A percentile compares a stretch with the other conserved stretches of the same genome.
Conservation (phyloP, 2,888 invertebrate species). For the Fragum fragum region DNA sequence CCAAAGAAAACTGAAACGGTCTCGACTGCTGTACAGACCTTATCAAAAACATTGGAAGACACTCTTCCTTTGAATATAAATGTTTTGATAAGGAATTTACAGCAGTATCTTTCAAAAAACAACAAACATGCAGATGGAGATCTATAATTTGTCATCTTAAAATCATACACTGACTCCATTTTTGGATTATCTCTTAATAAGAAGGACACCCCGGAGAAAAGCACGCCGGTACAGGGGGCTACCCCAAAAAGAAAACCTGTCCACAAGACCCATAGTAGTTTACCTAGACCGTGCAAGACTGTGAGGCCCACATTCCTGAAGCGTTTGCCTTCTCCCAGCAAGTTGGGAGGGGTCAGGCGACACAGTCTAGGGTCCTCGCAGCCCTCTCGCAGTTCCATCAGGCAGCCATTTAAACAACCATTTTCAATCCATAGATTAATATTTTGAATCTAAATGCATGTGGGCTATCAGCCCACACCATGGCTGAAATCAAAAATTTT, state of each 20-base stretch:
- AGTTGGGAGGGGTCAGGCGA: not conserved
- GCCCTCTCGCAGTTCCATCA: not conserved
- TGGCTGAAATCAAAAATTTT: not conserved
- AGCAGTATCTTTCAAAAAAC: too few relatives aligned
- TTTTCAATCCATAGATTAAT: not conserved
- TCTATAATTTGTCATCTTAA: too few relatives aligned
- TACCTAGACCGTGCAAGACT: not conserved
- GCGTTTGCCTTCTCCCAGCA: not conserved
- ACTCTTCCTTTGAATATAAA: too few relatives aligned
- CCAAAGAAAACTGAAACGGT: too few relatives aligned
- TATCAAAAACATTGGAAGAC: too few relatives aligned
- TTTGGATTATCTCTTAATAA: not conserved
- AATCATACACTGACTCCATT: not conserved
- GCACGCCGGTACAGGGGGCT: not conserved
- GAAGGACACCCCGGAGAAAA: not conserved
- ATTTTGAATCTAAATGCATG: not conserved
- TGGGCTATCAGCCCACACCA: constrained; percentile 5
- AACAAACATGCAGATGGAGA: too few relatives aligned
- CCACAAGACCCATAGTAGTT: too few relatives aligned
- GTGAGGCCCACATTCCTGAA: not conserved
- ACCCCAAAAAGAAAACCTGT: not conserved
- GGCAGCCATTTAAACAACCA: not conserved
- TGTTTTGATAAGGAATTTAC: too few relatives aligned
- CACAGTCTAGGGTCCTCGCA: not conserved
- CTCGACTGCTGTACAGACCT: too few relatives aligned